Evolutionary conservation across 2,888 invertebrate genomes (phyloP).

Genomic region (Myopa testacea): DNA sequence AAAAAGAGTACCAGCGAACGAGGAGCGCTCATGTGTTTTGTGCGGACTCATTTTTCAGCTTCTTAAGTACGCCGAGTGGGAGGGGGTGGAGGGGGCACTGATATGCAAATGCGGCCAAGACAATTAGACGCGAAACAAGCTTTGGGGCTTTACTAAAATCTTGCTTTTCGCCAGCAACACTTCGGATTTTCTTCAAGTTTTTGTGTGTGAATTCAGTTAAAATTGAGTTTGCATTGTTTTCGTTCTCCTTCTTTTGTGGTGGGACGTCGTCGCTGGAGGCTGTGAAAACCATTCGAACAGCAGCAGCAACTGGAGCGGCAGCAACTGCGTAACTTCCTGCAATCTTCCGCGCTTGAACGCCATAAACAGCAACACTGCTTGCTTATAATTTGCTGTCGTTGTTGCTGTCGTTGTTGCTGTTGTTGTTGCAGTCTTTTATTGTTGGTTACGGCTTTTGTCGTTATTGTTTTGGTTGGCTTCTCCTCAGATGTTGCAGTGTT

Average conservation of each 20-base stretch:
- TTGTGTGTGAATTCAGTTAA: background rate
- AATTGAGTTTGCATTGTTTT: background rate
- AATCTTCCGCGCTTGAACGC: background rate
- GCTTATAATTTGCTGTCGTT: background rate
- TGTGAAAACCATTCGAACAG: background rate
- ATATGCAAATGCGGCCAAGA: constrained; percentile 12
- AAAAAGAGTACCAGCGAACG: background rate
- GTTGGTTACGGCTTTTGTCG: background rate
- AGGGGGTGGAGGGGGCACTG: background rate
- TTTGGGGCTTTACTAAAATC: background rate
- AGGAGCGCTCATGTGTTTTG: background rate
- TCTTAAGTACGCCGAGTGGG: background rate
- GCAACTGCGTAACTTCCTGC: background rate
- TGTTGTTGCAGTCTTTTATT: constrained; percentile 6
- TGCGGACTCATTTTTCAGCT: background rate
- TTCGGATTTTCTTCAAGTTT: background rate
- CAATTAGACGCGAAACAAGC: background rate
- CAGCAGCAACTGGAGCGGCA: constrained; percentile 13
- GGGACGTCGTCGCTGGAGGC: background rate
- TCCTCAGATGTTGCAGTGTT: background rate
- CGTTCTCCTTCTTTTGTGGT: background rate
- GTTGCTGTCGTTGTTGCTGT: background rate
- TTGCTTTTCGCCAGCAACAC: background rate
- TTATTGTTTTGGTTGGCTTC: background rate
- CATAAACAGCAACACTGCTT: constrained; percentile 16